A percentile compares a stretch with the other conserved stretches of the same genome.
phyloP scores from a whole-genome alignment of 2,113 vertebrate genomes.

The Protobothrops mucrosquamatus region DNA sequence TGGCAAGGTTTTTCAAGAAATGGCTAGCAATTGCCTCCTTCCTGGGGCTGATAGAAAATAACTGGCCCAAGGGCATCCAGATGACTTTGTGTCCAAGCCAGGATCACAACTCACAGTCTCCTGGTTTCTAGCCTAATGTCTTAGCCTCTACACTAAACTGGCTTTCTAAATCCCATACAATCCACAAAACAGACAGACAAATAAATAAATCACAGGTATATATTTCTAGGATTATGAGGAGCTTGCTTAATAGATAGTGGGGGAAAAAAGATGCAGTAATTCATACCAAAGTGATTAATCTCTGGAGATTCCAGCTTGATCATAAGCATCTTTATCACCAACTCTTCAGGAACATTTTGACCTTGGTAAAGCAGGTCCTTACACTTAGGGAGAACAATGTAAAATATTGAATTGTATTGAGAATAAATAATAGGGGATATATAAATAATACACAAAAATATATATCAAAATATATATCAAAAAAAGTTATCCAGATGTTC shows the following conservation, averaged over 20 bases:
- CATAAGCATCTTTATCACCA: constrained; percentile 79
- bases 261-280: constrained; percentile 17
- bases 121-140: background rate
- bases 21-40: background rate
- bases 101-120: background rate
- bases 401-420: constrained; percentile 19
- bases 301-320: constrained; percentile 79
- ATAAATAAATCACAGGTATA: background rate
- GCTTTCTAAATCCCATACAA: background rate
- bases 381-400: constrained; percentile 66
- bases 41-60: background rate
- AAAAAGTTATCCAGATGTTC: background rate
- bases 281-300: constrained; percentile 86
- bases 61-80: background rate
- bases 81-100: background rate
- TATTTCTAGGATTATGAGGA: background rate
- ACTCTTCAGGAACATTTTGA: constrained; percentile 77
- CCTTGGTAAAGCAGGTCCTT: constrained; percentile 76
- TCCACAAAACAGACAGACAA: background rate
- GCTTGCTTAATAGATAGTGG: constrained; percentile 13
- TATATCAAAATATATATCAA: too few species aligned
- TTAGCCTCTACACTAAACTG: background rate
- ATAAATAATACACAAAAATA: background rate
- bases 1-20: background rate
- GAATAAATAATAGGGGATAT: background rate